Conservation (phyloP, 2,797 vertebrate genomes). For the Darevskia nairensis region DNA sequence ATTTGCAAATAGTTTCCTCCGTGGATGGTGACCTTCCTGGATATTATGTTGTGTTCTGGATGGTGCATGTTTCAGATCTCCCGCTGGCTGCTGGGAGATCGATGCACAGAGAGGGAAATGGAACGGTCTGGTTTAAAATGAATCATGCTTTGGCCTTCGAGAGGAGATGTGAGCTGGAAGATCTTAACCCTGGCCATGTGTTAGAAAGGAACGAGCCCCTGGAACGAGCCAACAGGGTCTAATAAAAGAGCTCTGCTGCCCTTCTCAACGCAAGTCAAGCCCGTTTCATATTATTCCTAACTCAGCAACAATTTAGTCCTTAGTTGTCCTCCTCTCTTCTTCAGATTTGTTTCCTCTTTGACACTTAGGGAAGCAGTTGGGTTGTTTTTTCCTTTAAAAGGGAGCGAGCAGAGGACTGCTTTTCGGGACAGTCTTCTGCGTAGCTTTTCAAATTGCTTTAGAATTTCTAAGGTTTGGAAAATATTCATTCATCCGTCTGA, state of each 20-base stretch:
- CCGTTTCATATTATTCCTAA: not conserved
- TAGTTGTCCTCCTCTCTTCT: too few relatives aligned
- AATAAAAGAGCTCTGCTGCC: constrained; percentile 65
- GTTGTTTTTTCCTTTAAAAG: not conserved
- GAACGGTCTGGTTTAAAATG: constrained; percentile 38
- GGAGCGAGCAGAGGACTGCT: constrained; percentile 44
- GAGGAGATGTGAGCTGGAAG: constrained; percentile 61
- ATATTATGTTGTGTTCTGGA: too few relatives aligned
- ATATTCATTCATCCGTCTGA: not conserved
- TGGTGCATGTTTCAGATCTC: constrained; percentile 34
- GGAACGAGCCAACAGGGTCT: constrained; percentile 60
- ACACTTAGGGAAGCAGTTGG: constrained; percentile 30
- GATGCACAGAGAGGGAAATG: constrained; percentile 24
- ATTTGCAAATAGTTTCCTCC: not conserved
- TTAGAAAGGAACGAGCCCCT: constrained; percentile 29
- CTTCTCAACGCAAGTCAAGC: constrained; percentile 56
- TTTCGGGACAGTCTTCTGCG: not conserved
- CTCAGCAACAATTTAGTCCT: not conserved
- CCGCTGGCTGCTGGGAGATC: constrained; percentile 46
- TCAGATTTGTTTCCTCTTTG: not conserved
- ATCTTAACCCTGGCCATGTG: constrained; percentile 60
- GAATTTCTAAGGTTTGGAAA: not conserved
- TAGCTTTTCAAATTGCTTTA: constrained; percentile 55
- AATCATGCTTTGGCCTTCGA: constrained; percentile 37
- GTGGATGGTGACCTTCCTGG: too few relatives aligned